Conservation (phyloP, 2,888 invertebrate species). For the Alviniconcha strummeri region DNA sequence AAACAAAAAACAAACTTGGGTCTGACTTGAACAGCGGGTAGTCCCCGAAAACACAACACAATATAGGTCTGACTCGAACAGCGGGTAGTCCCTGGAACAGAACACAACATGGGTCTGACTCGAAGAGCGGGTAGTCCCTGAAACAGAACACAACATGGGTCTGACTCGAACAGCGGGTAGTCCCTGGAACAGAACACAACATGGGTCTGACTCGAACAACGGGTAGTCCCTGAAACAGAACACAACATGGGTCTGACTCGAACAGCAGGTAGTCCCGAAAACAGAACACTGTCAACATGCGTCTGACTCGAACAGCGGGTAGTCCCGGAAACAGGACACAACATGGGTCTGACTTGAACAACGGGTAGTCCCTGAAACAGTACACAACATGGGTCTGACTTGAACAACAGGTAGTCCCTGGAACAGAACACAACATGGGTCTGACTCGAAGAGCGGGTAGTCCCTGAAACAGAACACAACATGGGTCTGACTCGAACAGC, state of each 20-base stretch:
- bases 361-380: slow-evolving; percentile 61
- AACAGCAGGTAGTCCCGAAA: too few species aligned
- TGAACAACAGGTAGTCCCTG: not conserved
- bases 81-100: too few species aligned
- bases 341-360: slow-evolving; percentile 66
- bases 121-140: too few species aligned
- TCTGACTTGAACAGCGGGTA: not conserved
- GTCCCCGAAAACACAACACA: not conserved
- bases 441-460: not conserved
- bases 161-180: slow-evolving; percentile 64
- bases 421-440: not conserved
- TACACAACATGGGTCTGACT: not conserved
- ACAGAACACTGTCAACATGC: slow-evolving; percentile 70
- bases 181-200: slow-evolving; percentile 54
- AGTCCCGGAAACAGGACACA: slow-evolving; percentile 54
- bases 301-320: slow-evolving; percentile 64
- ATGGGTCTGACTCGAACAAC: slow-evolving; percentile 50
- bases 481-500: not conserved
- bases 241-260: slow-evolving; percentile 68
- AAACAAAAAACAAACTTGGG: too few species aligned
- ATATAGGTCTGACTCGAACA: not conserved
- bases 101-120: slow-evolving; percentile 68
- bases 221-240: too few species aligned
- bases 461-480: not conserved
- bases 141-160: slow-evolving; percentile 68